phyloP scores from a whole-genome alignment of 2,797 vertebrate species.

The Notamacropus eugenii region DNA sequence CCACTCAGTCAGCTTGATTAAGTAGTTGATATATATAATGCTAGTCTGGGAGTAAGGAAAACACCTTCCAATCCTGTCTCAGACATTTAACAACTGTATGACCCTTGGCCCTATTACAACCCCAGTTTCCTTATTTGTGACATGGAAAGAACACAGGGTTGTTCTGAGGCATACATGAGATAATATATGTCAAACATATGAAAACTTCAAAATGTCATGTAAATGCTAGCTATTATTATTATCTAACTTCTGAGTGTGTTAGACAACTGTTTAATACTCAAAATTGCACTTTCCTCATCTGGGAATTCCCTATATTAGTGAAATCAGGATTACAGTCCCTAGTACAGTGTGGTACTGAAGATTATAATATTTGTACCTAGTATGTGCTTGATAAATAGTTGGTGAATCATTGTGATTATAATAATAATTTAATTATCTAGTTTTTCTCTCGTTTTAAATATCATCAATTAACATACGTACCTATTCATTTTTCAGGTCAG shows the following conservation, averaged over 20 bases:
- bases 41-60: not conserved
- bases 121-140: not conserved
- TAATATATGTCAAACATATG: not conserved
- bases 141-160: not conserved
- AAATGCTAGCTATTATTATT: not conserved
- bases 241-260: not conserved
- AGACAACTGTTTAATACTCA: not conserved
- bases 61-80: not conserved
- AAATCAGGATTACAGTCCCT: too few species aligned
- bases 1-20: not conserved
- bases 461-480: not conserved
- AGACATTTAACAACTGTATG: not conserved
- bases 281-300: not conserved
- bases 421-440: not conserved
- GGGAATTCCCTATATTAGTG: not conserved
- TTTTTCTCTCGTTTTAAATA: not conserved
- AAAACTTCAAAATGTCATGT: not conserved
- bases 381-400: not conserved
- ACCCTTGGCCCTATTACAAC: not conserved
- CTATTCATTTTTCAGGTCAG: not conserved
- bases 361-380: not conserved
- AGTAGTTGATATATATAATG: not conserved
- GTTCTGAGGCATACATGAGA: not conserved
- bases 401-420: not conserved
- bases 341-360: not conserved